phyloP scores from a whole-genome alignment of 2,888 invertebrate species.

The Lithophane leautieri region DNA sequence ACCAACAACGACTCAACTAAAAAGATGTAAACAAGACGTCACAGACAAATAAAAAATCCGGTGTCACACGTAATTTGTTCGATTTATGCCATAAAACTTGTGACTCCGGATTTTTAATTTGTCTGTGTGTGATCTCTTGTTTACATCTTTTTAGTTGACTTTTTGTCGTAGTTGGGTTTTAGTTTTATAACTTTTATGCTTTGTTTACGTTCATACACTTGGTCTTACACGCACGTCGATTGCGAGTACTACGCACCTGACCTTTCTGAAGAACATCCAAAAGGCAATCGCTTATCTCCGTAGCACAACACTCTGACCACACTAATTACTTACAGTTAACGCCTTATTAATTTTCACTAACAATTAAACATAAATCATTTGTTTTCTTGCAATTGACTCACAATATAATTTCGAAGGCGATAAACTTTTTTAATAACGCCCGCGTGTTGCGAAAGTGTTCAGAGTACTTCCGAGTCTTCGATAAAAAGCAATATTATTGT shows the following conservation, averaged over 20 bases:
- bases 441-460: constrained; percentile 29
- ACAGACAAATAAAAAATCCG: too few species aligned
- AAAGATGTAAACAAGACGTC: too few species aligned
- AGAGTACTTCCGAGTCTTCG: constrained; percentile 25
- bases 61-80: too few species aligned
- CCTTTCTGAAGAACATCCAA: not conserved
- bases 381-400: constrained; percentile 44
- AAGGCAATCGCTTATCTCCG: constrained; percentile 22
- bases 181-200: too few species aligned
- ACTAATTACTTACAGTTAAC: constrained; percentile 46
- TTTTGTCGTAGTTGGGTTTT: too few species aligned
- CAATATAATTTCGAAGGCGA: constrained; percentile 38
- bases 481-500: constrained; percentile 31
- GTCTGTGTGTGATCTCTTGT: too few species aligned
- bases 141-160: too few species aligned
- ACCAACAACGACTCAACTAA: too few species aligned
- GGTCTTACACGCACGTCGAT: not conserved
- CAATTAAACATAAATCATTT: constrained; percentile 53
- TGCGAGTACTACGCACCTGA: not conserved
- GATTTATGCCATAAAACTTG: too few species aligned
- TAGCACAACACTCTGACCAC: constrained; percentile 32
- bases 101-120: too few species aligned
- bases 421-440: constrained; percentile 53
- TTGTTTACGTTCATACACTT: not conserved
- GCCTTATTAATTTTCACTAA: constrained; percentile 47